A percentile compares a stretch with the other conserved stretches of the same genome.
Evolutionary conservation across 2,888 invertebrate genomes (phyloP).

Genomic region (Autographa pulchrina): DNA sequence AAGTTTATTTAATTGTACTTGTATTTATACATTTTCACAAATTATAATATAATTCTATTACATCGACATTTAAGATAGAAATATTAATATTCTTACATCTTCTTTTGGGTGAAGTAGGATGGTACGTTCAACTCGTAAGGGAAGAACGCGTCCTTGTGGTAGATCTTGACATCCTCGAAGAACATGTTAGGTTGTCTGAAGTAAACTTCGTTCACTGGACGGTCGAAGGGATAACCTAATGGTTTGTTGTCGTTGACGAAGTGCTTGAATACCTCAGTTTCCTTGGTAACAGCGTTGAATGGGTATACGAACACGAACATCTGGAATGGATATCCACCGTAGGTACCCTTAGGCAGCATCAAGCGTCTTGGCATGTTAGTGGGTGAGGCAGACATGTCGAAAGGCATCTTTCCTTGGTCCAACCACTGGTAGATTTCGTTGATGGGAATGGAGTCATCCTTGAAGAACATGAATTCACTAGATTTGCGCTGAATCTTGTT

Average conservation of each 20-base stretch:
- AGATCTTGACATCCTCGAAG: slow-evolving; percentile 89
- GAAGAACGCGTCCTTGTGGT: slow-evolving; percentile 79
- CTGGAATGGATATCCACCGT: slow-evolving; percentile 91
- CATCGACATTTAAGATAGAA: not conserved
- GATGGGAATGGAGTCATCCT: slow-evolving; percentile 90
- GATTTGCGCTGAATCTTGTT: slow-evolving; percentile 92
- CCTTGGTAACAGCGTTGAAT: slow-evolving; percentile 79
- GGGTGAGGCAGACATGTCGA: slow-evolving; percentile 87
- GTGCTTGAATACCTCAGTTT: slow-evolving; percentile 67
- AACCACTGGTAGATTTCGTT: slow-evolving; percentile 90
- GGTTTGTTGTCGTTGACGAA: slow-evolving; percentile 85
- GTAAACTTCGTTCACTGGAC: slow-evolving; percentile 82
- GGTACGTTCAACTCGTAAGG: slow-evolving; percentile 72
- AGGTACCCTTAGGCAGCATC: slow-evolving; percentile 92
- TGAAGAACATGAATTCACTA: slow-evolving; percentile 90
- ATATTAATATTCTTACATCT: slow-evolving; percentile 23
- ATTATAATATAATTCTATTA: not conserved
- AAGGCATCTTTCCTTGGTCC: slow-evolving; percentile 85
- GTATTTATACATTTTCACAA: slow-evolving; percentile 16
- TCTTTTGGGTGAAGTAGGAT: slow-evolving; percentile 58
- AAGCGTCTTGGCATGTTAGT: slow-evolving; percentile 92
- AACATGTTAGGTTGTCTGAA: slow-evolving; percentile 89
- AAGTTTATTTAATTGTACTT: slow-evolving; percentile 13
- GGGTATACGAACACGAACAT: slow-evolving; percentile 91
- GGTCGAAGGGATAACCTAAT: slow-evolving; percentile 90